phyloP scores from a whole-genome alignment of 1,140 invertebrate species.

The Pseudachorutes palmiensis region DNA sequence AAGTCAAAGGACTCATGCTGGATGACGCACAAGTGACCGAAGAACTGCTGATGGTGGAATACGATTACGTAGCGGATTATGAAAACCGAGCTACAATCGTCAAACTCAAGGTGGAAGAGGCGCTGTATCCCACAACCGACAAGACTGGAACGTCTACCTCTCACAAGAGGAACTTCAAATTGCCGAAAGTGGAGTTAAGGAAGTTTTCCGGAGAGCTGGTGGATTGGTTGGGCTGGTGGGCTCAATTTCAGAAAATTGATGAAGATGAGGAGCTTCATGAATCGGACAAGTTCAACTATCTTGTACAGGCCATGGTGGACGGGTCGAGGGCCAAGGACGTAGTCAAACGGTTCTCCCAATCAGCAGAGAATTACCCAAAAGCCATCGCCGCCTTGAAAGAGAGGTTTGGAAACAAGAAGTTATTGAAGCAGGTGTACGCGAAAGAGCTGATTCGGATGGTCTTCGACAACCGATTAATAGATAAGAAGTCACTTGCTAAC shows the following conservation, averaged over 20 bases:
- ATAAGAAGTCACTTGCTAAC: background rate
- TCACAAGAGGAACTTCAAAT: conserved; percentile 23
- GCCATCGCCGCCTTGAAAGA: background rate
- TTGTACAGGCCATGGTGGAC: conserved; percentile 28
- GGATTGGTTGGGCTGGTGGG: conserved; percentile 42
- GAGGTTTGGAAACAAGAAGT: background rate
- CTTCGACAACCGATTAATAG: background rate
- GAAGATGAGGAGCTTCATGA: conserved; percentile 37
- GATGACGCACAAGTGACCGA: no score
- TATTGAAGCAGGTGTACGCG: background rate
- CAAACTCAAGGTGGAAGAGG: background rate
- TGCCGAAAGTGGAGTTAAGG: conserved; percentile 39
- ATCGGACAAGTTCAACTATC: conserved; percentile 39
- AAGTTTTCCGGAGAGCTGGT: conserved; percentile 40
- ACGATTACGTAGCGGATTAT: background rate
- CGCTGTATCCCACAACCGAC: background rate
- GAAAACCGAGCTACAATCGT: background rate
- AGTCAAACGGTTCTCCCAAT: conserved; percentile 3
- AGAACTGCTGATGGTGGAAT: no score
- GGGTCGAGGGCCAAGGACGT: conserved; percentile 13
- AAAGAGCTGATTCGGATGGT: background rate
- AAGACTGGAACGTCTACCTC: background rate
- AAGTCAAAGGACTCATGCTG: no score
- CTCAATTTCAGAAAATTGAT: conserved; percentile 41
- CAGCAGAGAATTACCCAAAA: conserved; percentile 11